phyloP scores from a whole-genome alignment of 2,113 vertebrate genomes.

The Cyanocitta stelleri region DNA sequence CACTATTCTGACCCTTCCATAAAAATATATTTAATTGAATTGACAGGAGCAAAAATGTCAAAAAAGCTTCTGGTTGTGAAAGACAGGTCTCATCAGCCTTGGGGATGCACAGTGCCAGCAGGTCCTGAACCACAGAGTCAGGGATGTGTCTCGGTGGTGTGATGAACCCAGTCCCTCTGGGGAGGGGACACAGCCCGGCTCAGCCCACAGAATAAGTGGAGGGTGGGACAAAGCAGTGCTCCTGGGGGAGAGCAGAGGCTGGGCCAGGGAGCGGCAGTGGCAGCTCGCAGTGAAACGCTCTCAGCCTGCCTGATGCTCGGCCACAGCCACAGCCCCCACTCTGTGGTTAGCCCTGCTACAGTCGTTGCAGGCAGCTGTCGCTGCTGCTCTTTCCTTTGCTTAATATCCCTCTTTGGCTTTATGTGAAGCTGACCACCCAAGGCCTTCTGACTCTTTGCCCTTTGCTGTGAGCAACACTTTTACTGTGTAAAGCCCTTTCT shows the following conservation, averaged over 20 bases:
- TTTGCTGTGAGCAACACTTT: background rate
- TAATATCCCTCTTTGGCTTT: background rate
- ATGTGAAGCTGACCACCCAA: background rate
- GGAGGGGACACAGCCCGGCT: background rate
- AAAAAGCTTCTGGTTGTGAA: background rate
- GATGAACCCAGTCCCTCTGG: background rate
- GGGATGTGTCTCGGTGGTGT: background rate
- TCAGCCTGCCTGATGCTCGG: background rate
- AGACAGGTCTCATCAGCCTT: background rate
- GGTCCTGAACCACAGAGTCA: background rate
- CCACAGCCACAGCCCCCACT: background rate
- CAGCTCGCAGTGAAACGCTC: background rate
- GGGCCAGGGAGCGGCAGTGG: background rate
- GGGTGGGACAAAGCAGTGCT: background rate
- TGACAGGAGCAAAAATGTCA: background rate
- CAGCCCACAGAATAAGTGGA: background rate
- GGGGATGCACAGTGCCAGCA: background rate
- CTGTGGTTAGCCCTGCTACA: background rate
- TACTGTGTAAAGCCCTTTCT: background rate
- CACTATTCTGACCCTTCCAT: background rate
- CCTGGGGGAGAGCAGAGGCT: background rate
- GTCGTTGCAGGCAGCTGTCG: background rate
- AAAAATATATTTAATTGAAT: background rate
- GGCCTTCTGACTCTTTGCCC: background rate
- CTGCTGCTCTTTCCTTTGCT: background rate